Conservation (phyloP, 2,113 vertebrate genomes). For the Pangasianodon hypophthalmus region DNA sequence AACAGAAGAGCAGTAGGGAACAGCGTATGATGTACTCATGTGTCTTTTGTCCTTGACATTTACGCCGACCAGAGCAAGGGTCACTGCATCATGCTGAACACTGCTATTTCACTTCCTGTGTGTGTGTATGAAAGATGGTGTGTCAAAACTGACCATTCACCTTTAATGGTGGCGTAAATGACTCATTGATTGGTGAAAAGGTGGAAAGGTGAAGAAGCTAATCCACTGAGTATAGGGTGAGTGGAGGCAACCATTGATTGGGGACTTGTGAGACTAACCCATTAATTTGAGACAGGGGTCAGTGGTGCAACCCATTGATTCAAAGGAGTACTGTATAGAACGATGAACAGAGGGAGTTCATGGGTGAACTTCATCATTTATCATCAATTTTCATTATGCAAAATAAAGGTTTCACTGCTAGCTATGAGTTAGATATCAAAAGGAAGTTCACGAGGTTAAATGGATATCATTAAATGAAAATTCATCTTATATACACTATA, state of each 20-base stretch:
- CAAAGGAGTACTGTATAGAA: neutral
- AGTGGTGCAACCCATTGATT: conserved; percentile 38
- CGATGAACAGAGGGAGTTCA: neutral
- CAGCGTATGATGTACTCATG: neutral
- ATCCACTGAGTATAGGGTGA: conserved; percentile 34
- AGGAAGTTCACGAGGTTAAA: neutral
- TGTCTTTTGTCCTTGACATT: conserved; percentile 19
- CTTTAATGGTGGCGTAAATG: conserved; percentile 39
- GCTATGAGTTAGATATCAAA: neutral
- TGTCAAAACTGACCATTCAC: conserved; percentile 39
- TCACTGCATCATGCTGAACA: conserved; percentile 12
- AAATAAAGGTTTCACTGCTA: neutral
- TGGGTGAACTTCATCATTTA: neutral
- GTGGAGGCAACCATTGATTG: conserved; percentile 36
- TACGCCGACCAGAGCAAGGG: neutral
- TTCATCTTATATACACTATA: neutral
- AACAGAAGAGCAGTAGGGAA: conserved; percentile 1
- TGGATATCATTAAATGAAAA: neutral
- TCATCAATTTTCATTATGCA: neutral
- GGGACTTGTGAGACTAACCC: conserved; percentile 32
- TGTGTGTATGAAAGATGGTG: neutral
- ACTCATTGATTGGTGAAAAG: conserved; percentile 49
- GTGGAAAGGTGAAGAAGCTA: conserved; percentile 42
- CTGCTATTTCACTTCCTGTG: conserved; percentile 16
- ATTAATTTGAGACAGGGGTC: conserved; percentile 40